Conservation (phyloP, 2,888 invertebrate genomes). For the Drosophila mimetica region DNA sequence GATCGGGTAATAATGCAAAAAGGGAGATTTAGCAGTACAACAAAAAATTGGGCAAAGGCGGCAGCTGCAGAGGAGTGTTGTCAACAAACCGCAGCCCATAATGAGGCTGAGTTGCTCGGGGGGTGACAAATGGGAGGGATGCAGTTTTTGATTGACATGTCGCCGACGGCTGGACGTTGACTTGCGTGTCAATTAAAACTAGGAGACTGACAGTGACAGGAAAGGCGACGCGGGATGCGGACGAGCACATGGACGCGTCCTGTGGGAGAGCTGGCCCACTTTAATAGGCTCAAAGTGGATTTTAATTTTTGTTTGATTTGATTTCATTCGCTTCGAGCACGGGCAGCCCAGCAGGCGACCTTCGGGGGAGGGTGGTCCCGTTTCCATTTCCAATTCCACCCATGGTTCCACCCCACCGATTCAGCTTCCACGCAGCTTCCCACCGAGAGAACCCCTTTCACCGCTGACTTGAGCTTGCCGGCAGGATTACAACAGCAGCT, state of each 20-base stretch:
- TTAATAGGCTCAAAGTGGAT: conserved; percentile 83
- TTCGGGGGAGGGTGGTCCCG: conserved; percentile 50
- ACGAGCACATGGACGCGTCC: conserved; percentile 26
- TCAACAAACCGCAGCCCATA: conserved; percentile 74
- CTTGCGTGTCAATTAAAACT: conserved; percentile 83
- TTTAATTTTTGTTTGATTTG: conserved; percentile 81
- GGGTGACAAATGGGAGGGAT: conserved; percentile 17
- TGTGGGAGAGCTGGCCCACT: conserved; percentile 58
- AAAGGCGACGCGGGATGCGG: conserved; percentile 1
- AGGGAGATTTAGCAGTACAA: conserved; percentile 35
- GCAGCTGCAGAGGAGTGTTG: conserved; percentile 51
- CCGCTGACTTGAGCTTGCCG: conserved; percentile 14
- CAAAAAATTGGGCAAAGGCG: conserved; percentile 22
- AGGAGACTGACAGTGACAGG: conserved; percentile 58
- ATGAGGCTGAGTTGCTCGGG: conserved; percentile 53
- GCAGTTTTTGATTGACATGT: conserved; percentile 83
- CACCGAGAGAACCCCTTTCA: conserved; percentile 24
- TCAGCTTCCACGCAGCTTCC: conserved; percentile 13
- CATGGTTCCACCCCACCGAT: conserved; percentile 29
- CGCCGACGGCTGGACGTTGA: conserved; percentile 81
- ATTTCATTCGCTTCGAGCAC: conserved; percentile 72
- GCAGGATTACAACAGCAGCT: conserved; percentile 63
- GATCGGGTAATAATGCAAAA: conserved; percentile 41
- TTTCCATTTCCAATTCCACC: conserved; percentile 9
- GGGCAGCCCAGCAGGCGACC: conserved; percentile 59